These are phyloP conservation scores for Sinocyclocheilus grahami DNA, from an alignment of 2,113 vertebrate species.

Conservation along the genomic window DNA sequence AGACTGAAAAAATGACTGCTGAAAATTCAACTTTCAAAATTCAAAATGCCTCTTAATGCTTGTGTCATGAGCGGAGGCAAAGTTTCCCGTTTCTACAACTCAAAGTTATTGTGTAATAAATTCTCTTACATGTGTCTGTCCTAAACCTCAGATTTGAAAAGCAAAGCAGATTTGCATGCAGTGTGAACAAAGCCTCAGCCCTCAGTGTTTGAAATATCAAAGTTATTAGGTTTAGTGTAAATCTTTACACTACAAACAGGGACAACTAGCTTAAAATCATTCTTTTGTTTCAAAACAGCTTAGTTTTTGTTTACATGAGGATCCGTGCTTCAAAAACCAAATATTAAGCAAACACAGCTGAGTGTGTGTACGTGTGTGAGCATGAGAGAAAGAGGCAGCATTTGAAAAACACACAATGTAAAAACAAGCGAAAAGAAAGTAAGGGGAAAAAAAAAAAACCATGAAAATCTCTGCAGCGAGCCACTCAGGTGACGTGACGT, in stretches of 20 bases:
- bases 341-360: conserved; percentile 5
- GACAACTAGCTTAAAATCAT: conserved; percentile 9
- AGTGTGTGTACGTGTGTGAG: not conserved
- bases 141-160: not conserved
- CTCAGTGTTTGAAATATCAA: conserved; percentile 16
- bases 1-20: not conserved
- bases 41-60: not conserved
- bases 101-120: not conserved
- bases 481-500: not conserved
- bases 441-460: not conserved
- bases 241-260: not conserved
- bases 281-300: conserved; percentile 27
- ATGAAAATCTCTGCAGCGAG: conserved; percentile 30
- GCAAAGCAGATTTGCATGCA: not conserved
- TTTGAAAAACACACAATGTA: conserved; percentile 6
- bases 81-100: not conserved
- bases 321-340: conserved; percentile 14
- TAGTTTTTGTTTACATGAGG: not conserved
- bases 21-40: no score
- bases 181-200: not conserved
- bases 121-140: not conserved
- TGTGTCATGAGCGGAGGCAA: not conserved
- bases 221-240: conserved; percentile 2
- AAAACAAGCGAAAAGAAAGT: not conserved
- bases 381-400: not conserved